Base-by-base conservation (phyloP, 2,888 invertebrate species). In the Drosophila villosipedis region DNA sequence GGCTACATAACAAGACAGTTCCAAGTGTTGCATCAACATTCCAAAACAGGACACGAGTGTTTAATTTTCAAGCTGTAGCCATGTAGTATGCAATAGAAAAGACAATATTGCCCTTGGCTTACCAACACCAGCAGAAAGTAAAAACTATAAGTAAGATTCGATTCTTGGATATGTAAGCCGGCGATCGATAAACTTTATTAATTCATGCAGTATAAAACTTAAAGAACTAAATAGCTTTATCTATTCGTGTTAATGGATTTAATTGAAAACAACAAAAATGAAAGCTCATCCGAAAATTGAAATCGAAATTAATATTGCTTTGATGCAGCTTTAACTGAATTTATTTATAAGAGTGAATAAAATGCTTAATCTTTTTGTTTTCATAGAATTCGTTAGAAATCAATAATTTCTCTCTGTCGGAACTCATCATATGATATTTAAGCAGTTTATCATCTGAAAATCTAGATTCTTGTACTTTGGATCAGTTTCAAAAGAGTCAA, bases 11-110 rank as follows among this genome's bases (percentile, higher is more conserved):
- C 50, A 12, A 28, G 28, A n/a, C 35, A 49, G 43, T 63, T 47
- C 55, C 60, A 64, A 69, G 74, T 75, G 69, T 75, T 76, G 62
- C 19, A 4, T 19, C 76, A 76, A 61, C 49, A 70, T 47, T 25
- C 1, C 22, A 14, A 35, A 35, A 30, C 25, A 33, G 14, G 19
- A 30, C 25, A 4, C 16, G 47, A 37, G 6, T 16, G 31, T 12
- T 37, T 4, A 12, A n/a, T 7, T 35, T 35, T 12, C 10, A 6
- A 25, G 14, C 31, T 37, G n/a, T 25, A 7, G 52, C 35, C 30
- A 41, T 14, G 2, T 30, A 50, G 19, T 16, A 22, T 52, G 37
- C 37, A 39, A 37, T 3, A 5, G 6, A 28, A 52, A 25, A 30
- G 28, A 22, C 6, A 58, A 57, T 19, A 14, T 19, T 37, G 37